Evolutionary conservation across 2,113 vertebrate genomes (phyloP).

Genomic region (Pedionomus torquatus): DNA sequence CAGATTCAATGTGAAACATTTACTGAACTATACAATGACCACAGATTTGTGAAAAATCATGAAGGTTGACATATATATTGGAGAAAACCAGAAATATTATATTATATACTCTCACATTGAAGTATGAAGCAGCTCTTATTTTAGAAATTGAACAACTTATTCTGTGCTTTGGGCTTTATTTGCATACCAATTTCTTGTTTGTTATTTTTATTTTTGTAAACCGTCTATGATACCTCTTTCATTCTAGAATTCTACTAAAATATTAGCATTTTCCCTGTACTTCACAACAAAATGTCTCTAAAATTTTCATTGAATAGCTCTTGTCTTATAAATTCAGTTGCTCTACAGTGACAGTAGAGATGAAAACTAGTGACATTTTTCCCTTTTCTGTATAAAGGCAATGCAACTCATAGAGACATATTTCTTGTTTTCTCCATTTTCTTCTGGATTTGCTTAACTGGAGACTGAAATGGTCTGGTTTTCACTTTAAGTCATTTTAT

Average conservation of each 20-base stretch:
- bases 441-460: not conserved
- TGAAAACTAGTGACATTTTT: not conserved
- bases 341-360: not conserved
- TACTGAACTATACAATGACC: not conserved
- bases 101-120: not conserved
- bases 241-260: not conserved
- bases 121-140: not conserved
- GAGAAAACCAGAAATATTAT: not conserved
- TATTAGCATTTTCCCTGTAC: not conserved
- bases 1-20: not conserved
- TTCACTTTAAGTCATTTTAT: not conserved
- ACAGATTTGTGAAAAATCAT: not conserved
- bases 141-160: not conserved
- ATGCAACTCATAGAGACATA: rapidly evolving
- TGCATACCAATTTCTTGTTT: not conserved
- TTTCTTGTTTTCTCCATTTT: not conserved
- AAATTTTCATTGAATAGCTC: not conserved
- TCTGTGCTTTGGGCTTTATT: not conserved
- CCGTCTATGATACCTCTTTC: rapidly evolving
- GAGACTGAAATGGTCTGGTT: not conserved
- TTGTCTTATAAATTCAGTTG: not conserved
- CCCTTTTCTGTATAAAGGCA: not conserved
- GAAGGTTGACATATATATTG: not conserved
- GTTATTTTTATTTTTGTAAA: not conserved
- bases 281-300: not conserved